A percentile compares a stretch with the other conserved stretches of the same genome.
Evolutionary conservation across 2,113 vertebrate genomes (phyloP).

Genomic region (Cyphomyrus discorhynchus): DNA sequence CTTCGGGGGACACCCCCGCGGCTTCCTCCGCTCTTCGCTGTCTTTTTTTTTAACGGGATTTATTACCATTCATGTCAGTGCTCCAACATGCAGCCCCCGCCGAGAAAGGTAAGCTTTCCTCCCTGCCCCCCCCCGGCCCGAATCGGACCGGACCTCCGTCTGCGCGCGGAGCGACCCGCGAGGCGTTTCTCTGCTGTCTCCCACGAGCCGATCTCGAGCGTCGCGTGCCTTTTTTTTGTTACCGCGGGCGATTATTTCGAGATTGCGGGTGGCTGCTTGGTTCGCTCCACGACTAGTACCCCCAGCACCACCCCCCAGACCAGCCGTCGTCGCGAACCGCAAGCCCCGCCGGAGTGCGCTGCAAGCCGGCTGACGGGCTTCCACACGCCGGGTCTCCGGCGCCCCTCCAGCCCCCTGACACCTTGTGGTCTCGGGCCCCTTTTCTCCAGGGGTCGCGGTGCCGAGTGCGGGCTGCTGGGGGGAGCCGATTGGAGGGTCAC

Average conservation of each 20-base stretch:
- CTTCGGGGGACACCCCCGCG: slow-evolving; percentile 36
- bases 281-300: neutral
- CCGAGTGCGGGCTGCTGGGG: neutral
- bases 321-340: neutral
- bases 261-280: neutral
- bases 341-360: neutral
- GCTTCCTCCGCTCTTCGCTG: slow-evolving; percentile 40
- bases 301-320: neutral
- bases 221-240: neutral
- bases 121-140: slow-evolving; percentile 28
- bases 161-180: neutral
- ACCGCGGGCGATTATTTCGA: neutral
- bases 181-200: neutral
- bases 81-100: slow-evolving; percentile 90
- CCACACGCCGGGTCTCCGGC: neutral
- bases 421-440: neutral
- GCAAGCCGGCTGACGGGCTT: neutral
- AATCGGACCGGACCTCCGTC: neutral
- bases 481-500: neutral
- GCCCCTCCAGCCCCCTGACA: neutral
- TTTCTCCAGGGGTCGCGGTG: neutral
- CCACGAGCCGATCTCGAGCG: neutral
- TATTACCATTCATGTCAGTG: slow-evolving; percentile 64
- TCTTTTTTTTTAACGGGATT: slow-evolving; percentile 49
- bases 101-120: slow-evolving; percentile 80